These are phyloP conservation scores for Leguminivora glycinivorella DNA, from an alignment of 1,140 invertebrate species.

Conservation along the genomic window DNA sequence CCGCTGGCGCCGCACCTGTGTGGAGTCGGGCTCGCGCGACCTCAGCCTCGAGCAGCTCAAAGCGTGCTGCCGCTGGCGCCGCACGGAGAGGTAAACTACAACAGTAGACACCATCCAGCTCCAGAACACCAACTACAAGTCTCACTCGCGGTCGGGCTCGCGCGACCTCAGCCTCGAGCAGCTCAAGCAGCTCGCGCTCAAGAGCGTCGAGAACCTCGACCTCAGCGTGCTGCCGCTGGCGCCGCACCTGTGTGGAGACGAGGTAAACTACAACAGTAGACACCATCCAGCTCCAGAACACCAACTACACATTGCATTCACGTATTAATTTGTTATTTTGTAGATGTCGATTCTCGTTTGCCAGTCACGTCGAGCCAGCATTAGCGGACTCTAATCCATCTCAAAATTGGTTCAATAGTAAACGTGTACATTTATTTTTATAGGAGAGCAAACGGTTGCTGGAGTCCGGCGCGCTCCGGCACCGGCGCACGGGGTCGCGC, in stretches of 20 bases:
- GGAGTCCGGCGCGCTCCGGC: conserved; percentile 77
- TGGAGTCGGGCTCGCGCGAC: conserved; percentile 62
- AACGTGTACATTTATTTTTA: not conserved
- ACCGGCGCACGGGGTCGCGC: conserved; percentile 80
- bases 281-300: conserved; percentile 79
- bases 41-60: conserved; percentile 69
- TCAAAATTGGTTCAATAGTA: too few species aligned
- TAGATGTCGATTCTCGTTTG: too few species aligned
- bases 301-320: conserved; percentile 63
- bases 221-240: conserved; percentile 63
- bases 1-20: conserved; percentile 62
- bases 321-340: too few species aligned
- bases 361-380: too few species aligned
- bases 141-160: conserved; percentile 63
- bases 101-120: conserved; percentile 81
- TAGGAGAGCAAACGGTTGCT: conserved; percentile 74
- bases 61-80: conserved; percentile 78
- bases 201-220: conserved; percentile 75
- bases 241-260: conserved; percentile 57
- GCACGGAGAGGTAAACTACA: conserved; percentile 71
- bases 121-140: conserved; percentile 67
- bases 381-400: too few species aligned
- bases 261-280: not conserved
- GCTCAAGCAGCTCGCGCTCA: conserved; percentile 67
- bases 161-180: conserved; percentile 70